phyloP scores from a whole-genome alignment of 1,140 invertebrate species.

The Drosophila kohkoa region DNA sequence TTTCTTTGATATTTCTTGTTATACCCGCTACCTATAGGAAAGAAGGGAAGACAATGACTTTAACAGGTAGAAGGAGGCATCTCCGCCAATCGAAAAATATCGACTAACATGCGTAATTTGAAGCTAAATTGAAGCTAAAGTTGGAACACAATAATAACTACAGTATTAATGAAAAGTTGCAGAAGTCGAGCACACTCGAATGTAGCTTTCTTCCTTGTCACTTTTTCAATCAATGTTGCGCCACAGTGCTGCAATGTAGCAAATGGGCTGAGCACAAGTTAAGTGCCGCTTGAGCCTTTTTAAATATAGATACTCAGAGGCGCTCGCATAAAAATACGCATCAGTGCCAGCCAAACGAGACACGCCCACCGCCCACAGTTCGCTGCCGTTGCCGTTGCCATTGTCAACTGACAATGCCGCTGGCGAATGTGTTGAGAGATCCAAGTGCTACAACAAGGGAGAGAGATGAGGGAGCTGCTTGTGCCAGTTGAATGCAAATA shows the following conservation, averaged over 20 bases:
- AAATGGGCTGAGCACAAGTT: slow-evolving; percentile 65
- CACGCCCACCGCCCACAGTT: slow-evolving; percentile 25
- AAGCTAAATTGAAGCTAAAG: too few species aligned
- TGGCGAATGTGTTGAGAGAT: slow-evolving; percentile 68
- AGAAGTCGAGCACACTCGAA: too few species aligned
- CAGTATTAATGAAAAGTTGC: too few species aligned
- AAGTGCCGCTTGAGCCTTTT: slow-evolving; percentile 79
- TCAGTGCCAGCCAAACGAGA: slow-evolving; percentile 45
- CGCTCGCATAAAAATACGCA: slow-evolving; percentile 56
- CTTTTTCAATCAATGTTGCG: background rate
- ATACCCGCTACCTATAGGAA: too few species aligned
- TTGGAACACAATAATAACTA: too few species aligned
- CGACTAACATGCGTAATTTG: too few species aligned
- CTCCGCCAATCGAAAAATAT: too few species aligned
- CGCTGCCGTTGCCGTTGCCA: slow-evolving; percentile 61
- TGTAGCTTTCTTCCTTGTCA: too few species aligned
- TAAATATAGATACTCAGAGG: slow-evolving; percentile 62
- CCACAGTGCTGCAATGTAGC: slow-evolving; percentile 30
- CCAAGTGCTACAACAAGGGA: slow-evolving; percentile 28
- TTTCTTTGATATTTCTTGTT: too few species aligned
- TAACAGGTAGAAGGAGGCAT: too few species aligned
- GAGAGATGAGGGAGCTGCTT: background rate
- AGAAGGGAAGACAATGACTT: too few species aligned
- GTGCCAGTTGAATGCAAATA: slow-evolving; percentile 78
- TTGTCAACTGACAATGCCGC: slow-evolving; percentile 75